These are phyloP conservation scores for Oxyura jamaicensis DNA, from an alignment of 2,113 vertebrate genomes.

Conservation along the genomic window DNA sequence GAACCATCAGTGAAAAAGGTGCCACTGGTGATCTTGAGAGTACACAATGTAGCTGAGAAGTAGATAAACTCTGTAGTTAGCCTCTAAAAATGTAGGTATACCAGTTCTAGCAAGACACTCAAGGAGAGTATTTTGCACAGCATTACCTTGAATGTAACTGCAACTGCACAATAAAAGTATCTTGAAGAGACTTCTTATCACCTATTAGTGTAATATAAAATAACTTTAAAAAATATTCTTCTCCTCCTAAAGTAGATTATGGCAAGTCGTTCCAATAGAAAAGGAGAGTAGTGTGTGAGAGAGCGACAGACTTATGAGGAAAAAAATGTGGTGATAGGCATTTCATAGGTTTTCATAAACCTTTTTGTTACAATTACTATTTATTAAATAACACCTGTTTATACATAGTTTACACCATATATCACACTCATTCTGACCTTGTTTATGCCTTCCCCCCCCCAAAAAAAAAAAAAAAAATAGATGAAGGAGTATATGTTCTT, in stretches of 20 bases:
- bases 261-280: not conserved
- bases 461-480: not conserved
- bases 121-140: not conserved
- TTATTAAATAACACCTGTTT: not conserved
- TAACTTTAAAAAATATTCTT: not conserved
- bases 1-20: not conserved
- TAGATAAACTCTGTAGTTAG: not conserved
- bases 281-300: fast-evolving
- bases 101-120: not conserved
- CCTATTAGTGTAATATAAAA: not conserved
- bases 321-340: not conserved
- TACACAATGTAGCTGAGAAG: not conserved
- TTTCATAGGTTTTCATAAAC: not conserved
- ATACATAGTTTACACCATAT: not conserved
- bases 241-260: not conserved
- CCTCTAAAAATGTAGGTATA: not conserved
- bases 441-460: not conserved
- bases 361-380: not conserved
- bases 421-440: not conserved
- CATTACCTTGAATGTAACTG: not conserved
- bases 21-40: not conserved
- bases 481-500: not conserved
- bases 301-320: not conserved
- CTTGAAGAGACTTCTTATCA: not conserved
- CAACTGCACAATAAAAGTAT: not conserved